phyloP scores from a whole-genome alignment of 2,888 invertebrate genomes.

The Byasa hedistus region DNA sequence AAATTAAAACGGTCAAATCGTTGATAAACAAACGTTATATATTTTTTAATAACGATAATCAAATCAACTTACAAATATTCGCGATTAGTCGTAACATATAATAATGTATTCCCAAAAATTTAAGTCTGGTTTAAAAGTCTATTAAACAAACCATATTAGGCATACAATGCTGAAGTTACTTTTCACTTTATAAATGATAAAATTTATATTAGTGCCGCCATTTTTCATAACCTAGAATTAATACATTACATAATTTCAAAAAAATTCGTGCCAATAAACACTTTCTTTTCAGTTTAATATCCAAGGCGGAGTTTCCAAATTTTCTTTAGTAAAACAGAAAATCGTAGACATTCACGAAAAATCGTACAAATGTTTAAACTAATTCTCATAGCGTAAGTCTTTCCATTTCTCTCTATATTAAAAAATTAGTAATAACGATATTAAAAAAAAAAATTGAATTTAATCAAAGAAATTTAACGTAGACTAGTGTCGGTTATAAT shows the following conservation, averaged over 20 bases:
- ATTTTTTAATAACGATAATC: constrained; percentile 21
- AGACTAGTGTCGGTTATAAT: constrained; percentile 50
- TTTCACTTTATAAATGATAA: background rate
- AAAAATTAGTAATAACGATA: constrained; percentile 38
- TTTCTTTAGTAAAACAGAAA: no score
- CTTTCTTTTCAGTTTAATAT: no score
- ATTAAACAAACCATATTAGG: constrained; percentile 32
- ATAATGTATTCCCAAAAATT: constrained; percentile 36
- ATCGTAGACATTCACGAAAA: background rate
- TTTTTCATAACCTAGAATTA: no score
- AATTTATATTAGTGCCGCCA: no score
- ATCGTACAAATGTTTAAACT: constrained; percentile 25
- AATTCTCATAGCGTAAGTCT: constrained; percentile 42
- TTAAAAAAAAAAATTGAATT: constrained; percentile 41
- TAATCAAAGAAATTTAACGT: constrained; percentile 55
- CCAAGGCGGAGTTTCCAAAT: no score
- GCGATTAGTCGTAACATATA: constrained; percentile 36
- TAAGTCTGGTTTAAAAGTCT: constrained; percentile 48
- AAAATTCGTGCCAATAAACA: no score
- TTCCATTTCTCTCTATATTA: constrained; percentile 48
- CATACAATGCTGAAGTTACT: constrained; percentile 30
- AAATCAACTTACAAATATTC: constrained; percentile 24
- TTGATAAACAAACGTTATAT: background rate
- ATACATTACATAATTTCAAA: no score
- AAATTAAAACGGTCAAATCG: background rate